Conservation (phyloP, 2,113 vertebrate genomes). For the Sphyrna mokarran region DNA sequence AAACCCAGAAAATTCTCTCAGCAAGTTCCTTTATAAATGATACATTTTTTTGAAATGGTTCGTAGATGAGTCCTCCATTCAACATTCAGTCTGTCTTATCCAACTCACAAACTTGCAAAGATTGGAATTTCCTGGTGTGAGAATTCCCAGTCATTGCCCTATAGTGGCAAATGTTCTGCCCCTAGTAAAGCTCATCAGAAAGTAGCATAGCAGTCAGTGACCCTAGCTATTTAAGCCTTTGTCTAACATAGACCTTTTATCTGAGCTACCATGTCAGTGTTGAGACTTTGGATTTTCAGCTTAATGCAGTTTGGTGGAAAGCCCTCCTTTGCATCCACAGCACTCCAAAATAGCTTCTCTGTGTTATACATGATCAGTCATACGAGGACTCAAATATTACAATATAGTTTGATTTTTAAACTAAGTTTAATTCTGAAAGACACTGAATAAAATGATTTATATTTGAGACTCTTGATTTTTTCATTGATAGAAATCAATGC, state of each 20-base stretch:
- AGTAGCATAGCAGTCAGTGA: neutral
- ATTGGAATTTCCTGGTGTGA: neutral
- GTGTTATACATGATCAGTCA: neutral
- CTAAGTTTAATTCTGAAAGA: neutral
- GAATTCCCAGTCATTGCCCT: neutral
- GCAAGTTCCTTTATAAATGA: neutral
- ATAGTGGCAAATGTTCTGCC: neutral
- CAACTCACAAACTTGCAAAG: neutral
- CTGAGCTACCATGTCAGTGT: neutral
- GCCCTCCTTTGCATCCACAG: neutral
- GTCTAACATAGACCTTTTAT: neutral
- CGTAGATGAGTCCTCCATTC: neutral
- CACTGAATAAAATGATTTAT: neutral
- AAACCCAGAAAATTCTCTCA: neutral
- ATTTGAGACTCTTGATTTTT: neutral
- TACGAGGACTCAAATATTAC: neutral
- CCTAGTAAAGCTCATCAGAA: neutral
- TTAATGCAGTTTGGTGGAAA: neutral
- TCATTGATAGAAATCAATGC: neutral
- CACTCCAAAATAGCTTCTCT: neutral
- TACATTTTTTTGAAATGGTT: neutral
- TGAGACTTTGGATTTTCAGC: neutral
- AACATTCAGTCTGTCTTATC: neutral
- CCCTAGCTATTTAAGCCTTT: neutral
- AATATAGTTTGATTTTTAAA: neutral